Conservation (phyloP, 2,797 vertebrate genomes). For the Gobionotothen gibberifrons region DNA sequence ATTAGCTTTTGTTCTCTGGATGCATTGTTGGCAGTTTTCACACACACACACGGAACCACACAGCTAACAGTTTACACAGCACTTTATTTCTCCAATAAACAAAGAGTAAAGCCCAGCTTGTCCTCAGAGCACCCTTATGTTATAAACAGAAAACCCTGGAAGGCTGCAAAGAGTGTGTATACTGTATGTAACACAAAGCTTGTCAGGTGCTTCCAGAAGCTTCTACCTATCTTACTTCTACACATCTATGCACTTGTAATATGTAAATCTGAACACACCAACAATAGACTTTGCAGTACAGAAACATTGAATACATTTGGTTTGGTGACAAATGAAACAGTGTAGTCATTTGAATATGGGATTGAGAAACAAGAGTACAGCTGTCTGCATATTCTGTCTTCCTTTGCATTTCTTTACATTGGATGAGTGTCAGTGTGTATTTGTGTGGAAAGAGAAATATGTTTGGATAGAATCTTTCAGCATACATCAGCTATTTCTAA, state of each 20-base stretch:
- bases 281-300: background rate
- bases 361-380: background rate
- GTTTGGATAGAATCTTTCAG: background rate
- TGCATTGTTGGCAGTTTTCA: slow-evolving; percentile 50
- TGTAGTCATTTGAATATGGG: background rate
- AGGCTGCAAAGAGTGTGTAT: slow-evolving; percentile 9
- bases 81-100: slow-evolving; percentile 55
- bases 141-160: slow-evolving; percentile 18
- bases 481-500: slow-evolving; percentile 1
- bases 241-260: background rate
- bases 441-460: background rate
- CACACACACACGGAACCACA: slow-evolving; percentile 18
- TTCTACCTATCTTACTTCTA: background rate
- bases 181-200: background rate
- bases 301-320: background rate
- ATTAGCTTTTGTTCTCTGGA: slow-evolving; percentile 44
- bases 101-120: slow-evolving; percentile 38
- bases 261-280: slow-evolving; percentile 7
- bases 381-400: background rate
- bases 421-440: background rate
- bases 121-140: slow-evolving; percentile 34
- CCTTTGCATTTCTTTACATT: background rate
- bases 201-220: background rate
- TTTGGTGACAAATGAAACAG: background rate
- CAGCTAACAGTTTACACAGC: slow-evolving; percentile 30